Base-by-base conservation (phyloP, 2,888 invertebrate species). In the Furcula furcula region DNA sequence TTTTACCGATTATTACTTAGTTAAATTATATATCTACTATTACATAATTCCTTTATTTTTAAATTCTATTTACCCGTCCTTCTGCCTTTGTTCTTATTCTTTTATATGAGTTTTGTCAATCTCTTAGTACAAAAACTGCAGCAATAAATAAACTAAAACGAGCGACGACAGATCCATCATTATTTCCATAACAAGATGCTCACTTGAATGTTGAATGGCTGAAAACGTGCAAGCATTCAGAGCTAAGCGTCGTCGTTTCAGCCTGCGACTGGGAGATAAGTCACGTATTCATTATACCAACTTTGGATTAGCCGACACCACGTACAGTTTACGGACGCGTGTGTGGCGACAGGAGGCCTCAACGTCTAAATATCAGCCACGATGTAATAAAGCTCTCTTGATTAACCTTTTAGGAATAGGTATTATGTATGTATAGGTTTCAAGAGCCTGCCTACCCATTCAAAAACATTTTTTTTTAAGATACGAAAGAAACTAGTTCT, bases 231-330 rank as follows among this genome's bases (percentile, higher is more conserved):
- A 45, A 55, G 46, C 52, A 49, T 49, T 55, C 41, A 29, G 29
- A 35, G 51, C 49, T 50, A 60, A 53, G 48, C 53, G 38, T 43
- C 45, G 41, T 44, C 48, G 43, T 58, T 61, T 55, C 57, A 62
- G 65, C 52, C 70, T 66, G 73, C 50, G 42, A 45, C 55, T 39
- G 36, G 40, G 41, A 66, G 74, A 76, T 76, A 76, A 74, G 74
- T 71, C 76, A 76, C 76, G 76, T 76, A 63, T 65, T 70, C 67
- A 69, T 66, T 70, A 66, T 60, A 60, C 65, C 61, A 68, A 72
- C 64, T 73, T 66, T 55, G 58, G 55, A 64, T 63, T 60, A 59
- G 55, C 52, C 33, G 26, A 23, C 13, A 25, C 20, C 18, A 28
- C 32, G 32, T 31, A 33, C 28, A 31, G 23, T 29, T 34, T 33